Conservation (phyloP, 2,797 vertebrate species). For the Pempheris klunzingeri region DNA sequence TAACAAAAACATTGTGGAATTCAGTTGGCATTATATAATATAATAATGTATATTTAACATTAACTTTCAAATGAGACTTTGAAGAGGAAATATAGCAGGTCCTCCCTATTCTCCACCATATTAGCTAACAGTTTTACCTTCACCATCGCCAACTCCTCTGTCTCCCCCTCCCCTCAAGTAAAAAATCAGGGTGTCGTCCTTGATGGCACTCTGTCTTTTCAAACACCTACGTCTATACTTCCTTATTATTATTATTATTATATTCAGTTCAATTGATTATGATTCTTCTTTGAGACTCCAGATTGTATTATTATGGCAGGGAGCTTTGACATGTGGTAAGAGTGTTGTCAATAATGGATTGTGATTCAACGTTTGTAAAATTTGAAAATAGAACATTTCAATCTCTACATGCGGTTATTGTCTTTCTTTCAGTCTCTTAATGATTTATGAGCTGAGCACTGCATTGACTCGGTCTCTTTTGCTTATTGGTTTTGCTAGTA, state of each 20-base stretch:
- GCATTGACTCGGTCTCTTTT: neutral
- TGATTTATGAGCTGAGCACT: slow-evolving; percentile 15
- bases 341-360: slow-evolving; percentile 23
- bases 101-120: neutral
- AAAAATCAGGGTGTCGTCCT: too few relatives aligned
- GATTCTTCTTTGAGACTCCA: neutral
- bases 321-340: neutral
- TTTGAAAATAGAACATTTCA: slow-evolving; percentile 11
- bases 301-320: slow-evolving; percentile 19
- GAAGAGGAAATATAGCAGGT: neutral
- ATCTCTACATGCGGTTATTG: slow-evolving; percentile 4
- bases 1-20: neutral
- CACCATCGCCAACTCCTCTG: too few relatives aligned
- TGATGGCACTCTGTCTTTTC: too few relatives aligned
- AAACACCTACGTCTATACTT: too few relatives aligned
- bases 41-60: too few relatives aligned
- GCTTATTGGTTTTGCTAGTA: neutral
- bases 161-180: too few relatives aligned
- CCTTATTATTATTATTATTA: too few relatives aligned
- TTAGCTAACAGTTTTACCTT: too few relatives aligned
- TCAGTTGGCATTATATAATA: too few relatives aligned
- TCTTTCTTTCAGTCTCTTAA: slow-evolving; percentile 18
- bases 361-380: slow-evolving; percentile 24
- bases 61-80: slow-evolving; percentile 3
- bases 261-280: neutral